Evolutionary conservation across 2,113 vertebrate species (phyloP).

Genomic region (Fregetta grallaria): DNA sequence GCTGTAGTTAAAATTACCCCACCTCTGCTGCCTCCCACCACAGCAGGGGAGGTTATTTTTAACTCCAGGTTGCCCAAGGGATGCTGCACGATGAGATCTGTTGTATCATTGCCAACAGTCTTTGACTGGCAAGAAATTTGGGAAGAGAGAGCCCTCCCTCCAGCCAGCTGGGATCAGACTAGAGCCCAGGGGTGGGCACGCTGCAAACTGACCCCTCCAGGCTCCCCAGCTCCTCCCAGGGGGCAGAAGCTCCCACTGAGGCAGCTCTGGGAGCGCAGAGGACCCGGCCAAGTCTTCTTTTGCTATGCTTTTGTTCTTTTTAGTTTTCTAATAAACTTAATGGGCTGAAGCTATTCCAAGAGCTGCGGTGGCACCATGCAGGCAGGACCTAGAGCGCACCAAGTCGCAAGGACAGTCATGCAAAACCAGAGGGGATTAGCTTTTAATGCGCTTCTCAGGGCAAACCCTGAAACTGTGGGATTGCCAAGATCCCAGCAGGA

Average conservation of each 20-base stretch:
- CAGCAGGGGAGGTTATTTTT: slow-evolving; percentile 4
- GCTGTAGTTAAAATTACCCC: slow-evolving; percentile 40
- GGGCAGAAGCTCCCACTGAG: not conserved
- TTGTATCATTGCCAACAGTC: not conserved
- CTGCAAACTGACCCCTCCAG: not conserved
- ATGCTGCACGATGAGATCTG: not conserved
- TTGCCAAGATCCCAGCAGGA: not conserved
- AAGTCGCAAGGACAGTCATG: not conserved
- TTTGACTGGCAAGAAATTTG: not conserved
- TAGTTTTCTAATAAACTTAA: not conserved
- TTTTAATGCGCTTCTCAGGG: not conserved
- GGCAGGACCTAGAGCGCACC: not conserved
- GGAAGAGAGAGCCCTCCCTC: not conserved
- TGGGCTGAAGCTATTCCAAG: not conserved
- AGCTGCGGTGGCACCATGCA: accelerated
- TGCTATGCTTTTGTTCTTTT: not conserved
- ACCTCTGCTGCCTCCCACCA: slow-evolving; percentile 12
- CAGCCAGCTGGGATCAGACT: not conserved
- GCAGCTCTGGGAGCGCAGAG: not conserved
- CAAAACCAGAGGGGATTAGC: not conserved
- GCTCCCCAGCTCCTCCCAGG: not conserved
- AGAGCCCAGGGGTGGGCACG: not conserved
- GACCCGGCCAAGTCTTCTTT: not conserved
- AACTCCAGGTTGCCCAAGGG: slow-evolving; percentile 1
- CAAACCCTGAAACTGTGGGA: not conserved